Conservation (phyloP, 2,888 invertebrate genomes). For the Caenorhabditis sp. region DNA sequence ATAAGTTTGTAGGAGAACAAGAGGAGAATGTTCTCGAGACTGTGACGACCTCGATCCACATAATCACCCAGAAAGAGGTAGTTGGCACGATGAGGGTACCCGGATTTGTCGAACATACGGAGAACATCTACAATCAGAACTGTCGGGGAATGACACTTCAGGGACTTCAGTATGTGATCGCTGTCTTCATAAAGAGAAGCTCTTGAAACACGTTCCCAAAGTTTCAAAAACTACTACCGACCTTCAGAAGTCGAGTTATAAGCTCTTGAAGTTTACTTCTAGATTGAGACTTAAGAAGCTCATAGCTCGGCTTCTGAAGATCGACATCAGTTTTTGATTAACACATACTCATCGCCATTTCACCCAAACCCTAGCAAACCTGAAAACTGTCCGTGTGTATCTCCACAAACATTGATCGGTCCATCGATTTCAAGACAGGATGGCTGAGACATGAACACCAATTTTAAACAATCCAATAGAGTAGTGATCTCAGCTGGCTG, state of each 20-base stretch:
- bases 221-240: no score
- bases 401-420: conserved; percentile 75
- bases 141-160: no score
- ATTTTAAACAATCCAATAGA: conserved; percentile 23
- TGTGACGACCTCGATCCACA: conserved; percentile 74
- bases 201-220: no score
- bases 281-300: no score
- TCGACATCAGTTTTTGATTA: no score
- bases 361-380: no score
- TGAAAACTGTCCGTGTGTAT: conserved; percentile 76
- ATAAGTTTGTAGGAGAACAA: conserved; percentile 71
- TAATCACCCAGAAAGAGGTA: conserved; percentile 78
- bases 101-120: conserved; percentile 72
- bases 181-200: no score
- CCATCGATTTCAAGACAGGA: conserved; percentile 71
- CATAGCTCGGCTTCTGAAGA: no score
- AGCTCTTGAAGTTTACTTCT: no score
- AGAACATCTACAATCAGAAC: conserved; percentile 66
- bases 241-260: no score
- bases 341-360: no score
- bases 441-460: conserved; percentile 32
- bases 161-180: no score
- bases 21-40: conserved; percentile 71
- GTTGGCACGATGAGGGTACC: conserved; percentile 72
- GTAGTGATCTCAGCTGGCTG: conserved; percentile 12